Base-by-base conservation (phyloP, 2,888 invertebrate genomes). In the Agrotis clavis region DNA sequence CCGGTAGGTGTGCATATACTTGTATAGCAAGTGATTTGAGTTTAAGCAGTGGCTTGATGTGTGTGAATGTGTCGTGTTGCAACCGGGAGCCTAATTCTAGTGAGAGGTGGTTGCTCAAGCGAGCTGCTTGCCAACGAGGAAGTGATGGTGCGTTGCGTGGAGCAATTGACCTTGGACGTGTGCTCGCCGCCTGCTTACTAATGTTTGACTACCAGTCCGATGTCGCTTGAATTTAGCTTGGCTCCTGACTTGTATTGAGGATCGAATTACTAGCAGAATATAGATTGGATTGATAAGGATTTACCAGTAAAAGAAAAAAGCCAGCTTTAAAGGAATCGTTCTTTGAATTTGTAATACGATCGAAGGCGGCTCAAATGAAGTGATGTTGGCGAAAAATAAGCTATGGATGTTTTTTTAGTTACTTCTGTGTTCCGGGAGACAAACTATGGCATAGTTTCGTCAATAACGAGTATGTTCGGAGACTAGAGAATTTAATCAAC, bases 91-190 rank as follows among this genome's bases (percentile, higher is more conserved):
- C 94, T 93, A 92, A 93, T 93, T 94, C 93, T 90, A 91, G 95
- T 94, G 94, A 94, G 94, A 94, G 95, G 95, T 87, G 89, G 90
- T 94, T 95, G 90, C 93, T 86, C 90, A 94, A 94, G 93, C 83
- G 81, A 74, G 74, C 74, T 83, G 90, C 90, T 93, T 92, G 92
- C 92, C 92, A 92, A 95, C 93, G 78, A 95, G 95, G 95, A 95
- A 95, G 94, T 91, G 93, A 94, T 92, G 93, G 94, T 89, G 87
- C 86, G 86, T 78, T 86, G 87, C 89, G 92, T 94, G 92, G 91
- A 91, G 93, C 91, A 92, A 94, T 84, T 93, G 94, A 94, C 95
- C 95, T 95, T 95, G 94, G 88, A 81, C 85, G 87, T 85, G 87
- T 81, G 87, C 84, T 84, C 87, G 88, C 84, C 87, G 90, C 84